Evolutionary conservation across 1,140 invertebrate genomes (phyloP).

Genomic region (Olivierus martensii): DNA sequence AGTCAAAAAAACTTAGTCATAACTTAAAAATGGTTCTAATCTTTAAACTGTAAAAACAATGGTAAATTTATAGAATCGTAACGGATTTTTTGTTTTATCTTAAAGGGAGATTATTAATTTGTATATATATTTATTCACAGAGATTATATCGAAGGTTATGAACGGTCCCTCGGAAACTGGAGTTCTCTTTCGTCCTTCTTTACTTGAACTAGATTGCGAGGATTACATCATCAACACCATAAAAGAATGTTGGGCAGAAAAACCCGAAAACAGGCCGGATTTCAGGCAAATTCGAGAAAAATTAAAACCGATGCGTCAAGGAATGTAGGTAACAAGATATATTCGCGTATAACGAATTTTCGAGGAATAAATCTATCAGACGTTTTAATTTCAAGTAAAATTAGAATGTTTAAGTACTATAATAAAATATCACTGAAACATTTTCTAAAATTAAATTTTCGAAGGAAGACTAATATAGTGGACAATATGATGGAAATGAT

Average conservation of each 20-base stretch:
- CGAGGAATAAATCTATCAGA: neutral
- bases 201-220: conserved; percentile 48
- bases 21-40: too few species aligned
- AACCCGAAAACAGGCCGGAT: conserved; percentile 59
- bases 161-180: conserved; percentile 31
- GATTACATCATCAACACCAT: conserved; percentile 63
- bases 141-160: conserved; percentile 23
- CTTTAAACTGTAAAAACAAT: too few species aligned
- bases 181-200: conserved; percentile 58
- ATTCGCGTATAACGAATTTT: neutral
- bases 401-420: neutral
- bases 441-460: neutral
- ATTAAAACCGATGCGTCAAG: conserved; percentile 53
- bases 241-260: conserved; percentile 72
- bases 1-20: too few species aligned
- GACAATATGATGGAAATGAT: conserved; percentile 85
- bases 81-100: too few species aligned
- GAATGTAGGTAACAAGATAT: conserved; percentile 13
- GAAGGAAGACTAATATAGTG: conserved; percentile 66
- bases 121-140: conserved; percentile 10
- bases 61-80: too few species aligned
- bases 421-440: neutral
- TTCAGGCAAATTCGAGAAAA: conserved; percentile 66
- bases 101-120: too few species aligned
- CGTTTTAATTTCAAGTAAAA: neutral